Percentiles rank a stretch among this genome's conserved stretches.
These are phyloP conservation scores for Stenoptilia bipunctidactyla DNA, from an alignment of 2,888 invertebrate species.

Conservation along the genomic window DNA sequence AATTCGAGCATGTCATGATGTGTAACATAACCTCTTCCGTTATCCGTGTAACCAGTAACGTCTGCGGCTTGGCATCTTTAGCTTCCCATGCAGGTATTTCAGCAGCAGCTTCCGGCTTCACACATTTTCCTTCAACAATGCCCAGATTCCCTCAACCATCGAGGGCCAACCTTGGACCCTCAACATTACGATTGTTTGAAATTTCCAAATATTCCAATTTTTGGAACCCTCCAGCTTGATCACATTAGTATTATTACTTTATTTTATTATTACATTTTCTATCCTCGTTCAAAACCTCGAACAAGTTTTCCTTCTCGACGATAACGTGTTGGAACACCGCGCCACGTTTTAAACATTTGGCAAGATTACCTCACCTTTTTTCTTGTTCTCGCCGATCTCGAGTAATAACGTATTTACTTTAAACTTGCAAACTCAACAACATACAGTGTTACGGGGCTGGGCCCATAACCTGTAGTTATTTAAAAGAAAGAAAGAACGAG, in stretches of 20 bases:
- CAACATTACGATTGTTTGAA: conserved; percentile 18
- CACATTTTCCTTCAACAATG: background rate
- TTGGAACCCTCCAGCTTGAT: conserved; percentile 19
- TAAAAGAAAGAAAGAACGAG: too few species aligned
- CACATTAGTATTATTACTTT: background rate
- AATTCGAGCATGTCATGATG: conserved; percentile 11
- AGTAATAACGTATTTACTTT: background rate
- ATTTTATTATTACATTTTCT: too few species aligned
- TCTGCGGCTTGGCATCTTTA: conserved; percentile 10
- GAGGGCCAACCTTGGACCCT: conserved; percentile 15
- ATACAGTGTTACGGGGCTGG: conserved; percentile 1
- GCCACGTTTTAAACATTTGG: too few species aligned
- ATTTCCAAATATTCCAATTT: conserved; percentile 23
- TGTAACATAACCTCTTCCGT: conserved; percentile 10
- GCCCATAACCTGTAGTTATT: conserved; percentile 6
- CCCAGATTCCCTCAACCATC: conserved; percentile 15
- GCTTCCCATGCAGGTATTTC: conserved; percentile 1
- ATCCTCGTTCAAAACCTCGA: background rate
- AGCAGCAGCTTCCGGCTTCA: background rate
- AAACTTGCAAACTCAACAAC: background rate
- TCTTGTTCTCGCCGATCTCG: background rate
- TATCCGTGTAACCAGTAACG: conserved; percentile 6
- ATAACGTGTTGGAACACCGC: background rate
- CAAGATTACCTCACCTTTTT: background rate
- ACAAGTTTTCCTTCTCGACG: conserved; percentile 3